These are phyloP conservation scores for Colius striatus DNA, from an alignment of 2,113 vertebrate species.

Conservation along the genomic window DNA sequence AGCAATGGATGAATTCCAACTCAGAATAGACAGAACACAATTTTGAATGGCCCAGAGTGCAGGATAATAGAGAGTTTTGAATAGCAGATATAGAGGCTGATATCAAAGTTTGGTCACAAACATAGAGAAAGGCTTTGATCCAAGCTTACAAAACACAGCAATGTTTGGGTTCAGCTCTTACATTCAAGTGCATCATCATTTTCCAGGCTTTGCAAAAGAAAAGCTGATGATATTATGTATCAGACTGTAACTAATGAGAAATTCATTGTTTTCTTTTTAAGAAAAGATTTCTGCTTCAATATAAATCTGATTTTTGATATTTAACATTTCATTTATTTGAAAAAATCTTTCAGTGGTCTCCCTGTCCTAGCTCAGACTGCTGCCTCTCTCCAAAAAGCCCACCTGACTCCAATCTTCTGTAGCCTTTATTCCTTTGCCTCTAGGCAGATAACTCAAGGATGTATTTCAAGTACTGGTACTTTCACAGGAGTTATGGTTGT, in stretches of 20 bases:
- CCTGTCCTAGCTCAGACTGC: background rate
- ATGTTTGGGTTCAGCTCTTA: background rate
- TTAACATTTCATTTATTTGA: background rate
- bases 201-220: background rate
- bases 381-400: background rate
- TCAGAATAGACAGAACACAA: background rate
- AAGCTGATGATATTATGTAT: background rate
- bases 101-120: background rate
- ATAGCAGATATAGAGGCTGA: background rate
- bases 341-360: background rate
- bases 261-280: background rate
- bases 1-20: background rate
- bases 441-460: background rate
- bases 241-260: background rate
- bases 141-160: background rate
- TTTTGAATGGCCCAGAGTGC: background rate
- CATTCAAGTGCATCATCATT: background rate
- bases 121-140: background rate
- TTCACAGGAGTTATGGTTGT: background rate
- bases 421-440: background rate
- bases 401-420: background rate
- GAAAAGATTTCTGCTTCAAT: background rate
- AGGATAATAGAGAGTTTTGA: background rate
- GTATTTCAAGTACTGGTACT: background rate
- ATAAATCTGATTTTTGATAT: background rate